Percentiles rank a stretch among this genome's conserved stretches.
These are phyloP conservation scores for Germaria angustata DNA, from an alignment of 2,888 invertebrate genomes.

Conservation along the genomic window DNA sequence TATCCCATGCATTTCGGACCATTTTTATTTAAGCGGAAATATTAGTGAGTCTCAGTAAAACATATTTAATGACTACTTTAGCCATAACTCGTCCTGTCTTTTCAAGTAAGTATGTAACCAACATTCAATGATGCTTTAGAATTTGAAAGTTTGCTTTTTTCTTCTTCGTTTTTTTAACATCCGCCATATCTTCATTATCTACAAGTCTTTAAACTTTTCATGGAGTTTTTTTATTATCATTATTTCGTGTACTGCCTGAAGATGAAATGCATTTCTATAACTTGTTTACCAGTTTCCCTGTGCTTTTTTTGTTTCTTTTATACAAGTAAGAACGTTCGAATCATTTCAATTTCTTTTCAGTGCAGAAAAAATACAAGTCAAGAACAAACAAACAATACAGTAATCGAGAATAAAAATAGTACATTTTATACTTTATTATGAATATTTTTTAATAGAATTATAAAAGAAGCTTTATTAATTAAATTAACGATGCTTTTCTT, in stretches of 20 bases:
- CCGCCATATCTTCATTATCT: constrained; percentile 55
- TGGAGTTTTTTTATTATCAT: not conserved
- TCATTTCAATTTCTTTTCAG: constrained; percentile 39
- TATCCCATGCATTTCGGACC: not conserved
- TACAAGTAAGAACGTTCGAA: constrained; percentile 22
- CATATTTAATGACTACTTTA: constrained; percentile 28
- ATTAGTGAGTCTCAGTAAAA: constrained; percentile 13
- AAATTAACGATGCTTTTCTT: no score
- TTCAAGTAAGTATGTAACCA: not conserved
- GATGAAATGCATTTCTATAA: constrained; percentile 53
- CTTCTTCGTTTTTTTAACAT: constrained; percentile 28
- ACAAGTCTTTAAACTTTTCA: constrained; percentile 14
- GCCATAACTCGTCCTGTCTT: constrained; percentile 31
- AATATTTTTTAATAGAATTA: no score
- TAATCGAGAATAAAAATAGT: not conserved
- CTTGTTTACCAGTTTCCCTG: constrained; percentile 51
- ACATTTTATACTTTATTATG: not conserved
- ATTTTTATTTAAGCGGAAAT: constrained; percentile 36
- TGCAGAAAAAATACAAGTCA: not conserved
- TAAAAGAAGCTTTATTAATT: no score
- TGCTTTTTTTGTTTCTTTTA: constrained; percentile 15
- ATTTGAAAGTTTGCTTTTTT: constrained; percentile 24
- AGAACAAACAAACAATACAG: not conserved
- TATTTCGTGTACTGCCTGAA: constrained; percentile 29
- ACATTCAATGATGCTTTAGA: constrained; percentile 32